Percentiles rank a stretch among this genome's conserved stretches.
These are phyloP conservation scores for Lutraria lutraria DNA, from an alignment of 2,888 invertebrate genomes.

Conservation along the genomic window DNA sequence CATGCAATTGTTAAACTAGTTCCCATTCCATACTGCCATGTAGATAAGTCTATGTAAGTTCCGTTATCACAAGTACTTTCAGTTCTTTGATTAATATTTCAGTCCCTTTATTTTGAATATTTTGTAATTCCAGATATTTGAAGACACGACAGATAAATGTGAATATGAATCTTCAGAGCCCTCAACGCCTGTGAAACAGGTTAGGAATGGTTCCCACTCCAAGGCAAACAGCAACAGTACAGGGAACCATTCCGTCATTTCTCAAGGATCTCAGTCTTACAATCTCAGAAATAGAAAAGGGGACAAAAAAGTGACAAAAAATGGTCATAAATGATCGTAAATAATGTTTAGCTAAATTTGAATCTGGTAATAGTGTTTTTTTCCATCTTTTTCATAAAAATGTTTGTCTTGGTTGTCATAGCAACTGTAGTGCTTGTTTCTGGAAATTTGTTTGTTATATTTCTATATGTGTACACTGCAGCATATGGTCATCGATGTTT, in stretches of 20 bases:
- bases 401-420: not conserved
- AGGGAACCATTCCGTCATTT: slow-evolving; percentile 9
- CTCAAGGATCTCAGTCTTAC: slow-evolving; percentile 36
- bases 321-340: slow-evolving; percentile 47
- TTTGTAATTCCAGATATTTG: slow-evolving; percentile 60
- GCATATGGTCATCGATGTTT: no score
- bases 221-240: not conserved
- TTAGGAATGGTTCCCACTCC: slow-evolving; percentile 48
- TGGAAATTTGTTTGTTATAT: no score
- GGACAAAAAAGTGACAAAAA: slow-evolving; percentile 40
- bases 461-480: no score
- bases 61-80: no score
- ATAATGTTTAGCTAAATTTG: not conserved
- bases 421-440: no score
- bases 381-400: not conserved
- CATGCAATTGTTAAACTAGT: no score
- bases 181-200: slow-evolving; percentile 58
- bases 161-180: slow-evolving; percentile 68
- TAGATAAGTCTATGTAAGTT: no score
- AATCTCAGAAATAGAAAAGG: slow-evolving; percentile 56
- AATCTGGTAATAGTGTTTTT: not conserved
- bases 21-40: no score
- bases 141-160: slow-evolving; percentile 57
- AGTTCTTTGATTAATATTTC: no score
- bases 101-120: not conserved